Conservation (phyloP, 1,140 invertebrate species). For the Nephotettix cincticeps region DNA sequence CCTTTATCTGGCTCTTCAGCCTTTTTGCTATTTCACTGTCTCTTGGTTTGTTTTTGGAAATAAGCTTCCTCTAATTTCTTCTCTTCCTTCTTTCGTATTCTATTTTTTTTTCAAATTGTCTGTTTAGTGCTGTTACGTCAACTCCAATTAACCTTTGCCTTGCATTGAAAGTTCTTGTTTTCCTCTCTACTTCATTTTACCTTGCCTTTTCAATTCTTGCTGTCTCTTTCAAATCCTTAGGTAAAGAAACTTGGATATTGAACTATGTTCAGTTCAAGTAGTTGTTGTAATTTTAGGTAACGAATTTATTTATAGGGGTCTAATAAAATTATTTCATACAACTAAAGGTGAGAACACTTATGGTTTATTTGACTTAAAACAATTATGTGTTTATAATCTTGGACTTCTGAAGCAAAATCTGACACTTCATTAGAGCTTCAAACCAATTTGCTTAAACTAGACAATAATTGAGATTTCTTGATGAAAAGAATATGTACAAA, state of each 20-base stretch:
- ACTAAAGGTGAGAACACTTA: too few relatives aligned
- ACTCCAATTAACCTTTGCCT: conserved; percentile 76
- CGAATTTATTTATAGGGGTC: too few relatives aligned
- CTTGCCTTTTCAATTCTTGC: conserved; percentile 71
- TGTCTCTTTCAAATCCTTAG: conserved; percentile 70
- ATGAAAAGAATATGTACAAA: too few relatives aligned
- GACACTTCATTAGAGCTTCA: too few relatives aligned
- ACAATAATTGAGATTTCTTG: too few relatives aligned
- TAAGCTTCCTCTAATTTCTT: conserved; percentile 51
- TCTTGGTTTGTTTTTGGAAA: conserved; percentile 61
- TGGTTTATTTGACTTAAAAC: too few relatives aligned
- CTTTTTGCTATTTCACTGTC: conserved; percentile 60
- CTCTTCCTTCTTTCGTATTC: conserved; percentile 57
- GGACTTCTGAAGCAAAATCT: too few relatives aligned
- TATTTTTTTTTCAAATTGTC: conserved; percentile 77
- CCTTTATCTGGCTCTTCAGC: conserved; percentile 58
- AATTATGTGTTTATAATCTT: too few relatives aligned
- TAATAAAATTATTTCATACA: too few relatives aligned
- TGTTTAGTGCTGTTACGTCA: conserved; percentile 69
- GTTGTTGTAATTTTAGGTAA: too few relatives aligned
- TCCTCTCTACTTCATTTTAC: conserved; percentile 74
- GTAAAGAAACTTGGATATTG: conserved; percentile 56
- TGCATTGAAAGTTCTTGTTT: conserved; percentile 80
- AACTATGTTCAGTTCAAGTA: too few relatives aligned
- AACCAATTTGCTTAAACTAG: too few relatives aligned